A percentile compares a stretch with the other conserved stretches of the same genome.
Conservation (phyloP, 2,113 vertebrate species). For the Willisornis vidua region DNA sequence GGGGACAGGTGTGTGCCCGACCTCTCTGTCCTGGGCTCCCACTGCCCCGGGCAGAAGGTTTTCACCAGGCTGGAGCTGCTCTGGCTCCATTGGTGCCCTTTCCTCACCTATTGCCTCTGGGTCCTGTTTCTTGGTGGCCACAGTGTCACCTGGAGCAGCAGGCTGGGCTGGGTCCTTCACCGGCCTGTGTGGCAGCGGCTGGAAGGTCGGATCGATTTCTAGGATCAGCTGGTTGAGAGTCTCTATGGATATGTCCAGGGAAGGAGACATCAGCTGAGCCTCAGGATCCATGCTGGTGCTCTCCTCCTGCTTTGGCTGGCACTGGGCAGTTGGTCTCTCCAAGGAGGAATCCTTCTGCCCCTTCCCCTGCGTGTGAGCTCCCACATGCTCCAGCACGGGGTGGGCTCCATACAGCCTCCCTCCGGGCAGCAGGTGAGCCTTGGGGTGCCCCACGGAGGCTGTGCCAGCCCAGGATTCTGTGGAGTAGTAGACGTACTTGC, state of each 20-base stretch:
- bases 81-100: not conserved
- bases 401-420: not conserved
- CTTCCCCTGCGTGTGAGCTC: not conserved
- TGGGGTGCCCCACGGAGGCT: not conserved
- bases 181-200: conserved; percentile 34
- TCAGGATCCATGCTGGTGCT: not conserved
- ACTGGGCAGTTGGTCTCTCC: accelerated
- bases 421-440: not conserved
- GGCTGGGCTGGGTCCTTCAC: not conserved
- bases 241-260: conserved; percentile 79
- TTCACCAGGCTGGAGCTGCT: not conserved
- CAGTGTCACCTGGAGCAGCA: not conserved
- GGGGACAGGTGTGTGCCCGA: accelerated
- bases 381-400: not conserved
- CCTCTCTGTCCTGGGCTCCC: not conserved
- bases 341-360: not conserved
- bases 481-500: conserved; percentile 36
- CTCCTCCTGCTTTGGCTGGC: not conserved
- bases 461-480: conserved; percentile 3
- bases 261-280: conserved; percentile 26
- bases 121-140: not conserved
- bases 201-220: conserved; percentile 84
- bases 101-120: conserved; percentile 54
- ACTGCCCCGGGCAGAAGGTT: not conserved
- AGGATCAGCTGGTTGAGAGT: conserved; percentile 84